Evolutionary conservation across 1,140 invertebrate genomes (phyloP).

Genomic region (Caenorhabditis briggsae): DNA sequence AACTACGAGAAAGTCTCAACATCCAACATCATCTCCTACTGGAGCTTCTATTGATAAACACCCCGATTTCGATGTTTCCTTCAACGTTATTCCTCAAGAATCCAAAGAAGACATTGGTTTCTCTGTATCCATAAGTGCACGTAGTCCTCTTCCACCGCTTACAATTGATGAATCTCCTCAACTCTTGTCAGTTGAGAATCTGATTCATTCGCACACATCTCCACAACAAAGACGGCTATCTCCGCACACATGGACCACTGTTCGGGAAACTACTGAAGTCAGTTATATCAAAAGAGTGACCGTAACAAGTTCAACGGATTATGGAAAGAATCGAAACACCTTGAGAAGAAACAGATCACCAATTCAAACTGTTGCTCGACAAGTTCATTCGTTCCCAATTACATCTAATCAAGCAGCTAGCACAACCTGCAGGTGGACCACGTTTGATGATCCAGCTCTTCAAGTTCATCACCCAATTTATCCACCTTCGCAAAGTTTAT

Average conservation of each 20-base stretch:
- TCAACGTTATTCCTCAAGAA: constrained; percentile 27
- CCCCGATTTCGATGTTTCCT: constrained; percentile 26
- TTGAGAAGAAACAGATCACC: constrained; percentile 34
- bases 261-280: constrained; percentile 59
- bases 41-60: constrained; percentile 16
- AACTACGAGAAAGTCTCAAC: background rate
- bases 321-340: constrained; percentile 4
- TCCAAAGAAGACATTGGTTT: constrained; percentile 52
- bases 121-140: constrained; percentile 58
- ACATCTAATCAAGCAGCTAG: constrained; percentile 19
- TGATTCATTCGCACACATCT: constrained; percentile 45
- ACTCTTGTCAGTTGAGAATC: constrained; percentile 52
- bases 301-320: constrained; percentile 47
- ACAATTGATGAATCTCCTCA: constrained; percentile 53
- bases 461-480: constrained; percentile 63
- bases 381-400: constrained; percentile 50
- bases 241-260: constrained; percentile 62
- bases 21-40: background rate
- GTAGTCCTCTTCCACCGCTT: constrained; percentile 28
- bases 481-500: constrained; percentile 50
- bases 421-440: constrained; percentile 35
- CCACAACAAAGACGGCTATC: constrained; percentile 28
- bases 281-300: constrained; percentile 60
- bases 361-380: constrained; percentile 17
- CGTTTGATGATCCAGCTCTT: constrained; percentile 49